phyloP scores from a whole-genome alignment of 2,113 vertebrate species.

The Globicephala melas region DNA sequence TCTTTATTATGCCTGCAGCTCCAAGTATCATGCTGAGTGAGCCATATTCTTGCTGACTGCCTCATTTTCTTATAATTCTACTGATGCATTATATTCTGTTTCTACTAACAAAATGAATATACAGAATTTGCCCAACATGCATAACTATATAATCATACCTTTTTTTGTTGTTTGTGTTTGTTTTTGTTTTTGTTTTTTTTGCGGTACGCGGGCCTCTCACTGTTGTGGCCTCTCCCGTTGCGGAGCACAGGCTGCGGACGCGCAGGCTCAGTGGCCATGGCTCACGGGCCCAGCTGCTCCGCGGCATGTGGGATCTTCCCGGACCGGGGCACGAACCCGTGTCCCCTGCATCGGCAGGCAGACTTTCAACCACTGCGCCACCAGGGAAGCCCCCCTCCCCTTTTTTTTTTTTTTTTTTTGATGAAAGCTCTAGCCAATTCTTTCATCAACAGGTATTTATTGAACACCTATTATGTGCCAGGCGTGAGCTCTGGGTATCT shows the following conservation, averaged over 20 bases:
- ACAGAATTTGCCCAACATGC: background rate
- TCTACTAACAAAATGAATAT: background rate
- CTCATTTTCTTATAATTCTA: constrained; percentile 25
- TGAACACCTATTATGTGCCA: background rate
- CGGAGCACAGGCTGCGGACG: too few species aligned
- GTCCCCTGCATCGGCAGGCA: too few species aligned
- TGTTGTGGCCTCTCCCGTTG: too few species aligned
- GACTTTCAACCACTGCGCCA: too few species aligned
- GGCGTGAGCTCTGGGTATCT: background rate
- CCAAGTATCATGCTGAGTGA: constrained; percentile 36
- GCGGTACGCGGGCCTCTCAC: too few species aligned
- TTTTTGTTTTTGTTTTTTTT: too few species aligned
- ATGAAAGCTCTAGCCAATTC: background rate
- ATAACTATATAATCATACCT: background rate
- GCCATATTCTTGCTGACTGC: constrained; percentile 49
- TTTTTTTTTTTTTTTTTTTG: background rate
- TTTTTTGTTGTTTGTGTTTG: background rate
- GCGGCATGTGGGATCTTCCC: too few species aligned
- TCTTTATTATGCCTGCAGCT: background rate
- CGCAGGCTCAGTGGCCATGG: too few species aligned
- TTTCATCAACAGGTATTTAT: background rate
- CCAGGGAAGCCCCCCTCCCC: too few species aligned
- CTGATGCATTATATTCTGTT: constrained; percentile 21
- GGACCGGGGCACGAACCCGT: too few species aligned
- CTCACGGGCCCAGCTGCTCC: too few species aligned